Conservation (phyloP, 2,113 vertebrate genomes). For the Oenanthe oenanthe region DNA sequence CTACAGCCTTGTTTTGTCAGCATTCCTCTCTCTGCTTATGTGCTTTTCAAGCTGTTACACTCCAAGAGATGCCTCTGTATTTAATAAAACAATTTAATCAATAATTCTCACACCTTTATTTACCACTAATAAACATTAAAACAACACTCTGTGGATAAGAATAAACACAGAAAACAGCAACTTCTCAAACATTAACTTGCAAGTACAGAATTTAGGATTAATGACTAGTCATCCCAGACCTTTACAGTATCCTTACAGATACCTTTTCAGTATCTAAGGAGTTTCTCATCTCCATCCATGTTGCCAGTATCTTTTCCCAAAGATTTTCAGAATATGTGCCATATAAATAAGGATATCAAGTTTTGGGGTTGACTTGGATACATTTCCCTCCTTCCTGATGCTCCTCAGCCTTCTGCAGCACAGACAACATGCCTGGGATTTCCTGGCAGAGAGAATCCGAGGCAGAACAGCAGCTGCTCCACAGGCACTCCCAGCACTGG, state of each 20-base stretch:
- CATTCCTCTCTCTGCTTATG: neutral
- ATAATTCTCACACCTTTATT: constrained; percentile 9
- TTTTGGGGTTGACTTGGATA: neutral
- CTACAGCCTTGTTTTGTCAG: neutral
- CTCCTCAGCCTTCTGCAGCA: neutral
- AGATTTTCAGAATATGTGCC: neutral
- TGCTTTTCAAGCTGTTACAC: neutral
- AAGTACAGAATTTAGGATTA: neutral
- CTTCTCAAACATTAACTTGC: neutral
- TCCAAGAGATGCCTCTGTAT: neutral
- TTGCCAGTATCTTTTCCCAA: neutral
- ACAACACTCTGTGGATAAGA: neutral
- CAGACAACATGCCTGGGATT: neutral
- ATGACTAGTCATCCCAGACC: neutral
- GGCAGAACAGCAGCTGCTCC: neutral
- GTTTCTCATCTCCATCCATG: neutral
- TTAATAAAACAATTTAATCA: neutral
- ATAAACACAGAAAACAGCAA: neutral
- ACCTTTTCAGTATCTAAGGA: neutral
- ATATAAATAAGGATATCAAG: neutral
- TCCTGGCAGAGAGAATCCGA: neutral
- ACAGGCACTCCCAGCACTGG: neutral
- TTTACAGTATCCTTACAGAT: neutral
- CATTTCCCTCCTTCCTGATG: neutral
- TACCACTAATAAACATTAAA: constrained; percentile 5